Evolutionary conservation across 2,888 invertebrate species (phyloP).

Genomic region (Drosophila fulvimacula): DNA sequence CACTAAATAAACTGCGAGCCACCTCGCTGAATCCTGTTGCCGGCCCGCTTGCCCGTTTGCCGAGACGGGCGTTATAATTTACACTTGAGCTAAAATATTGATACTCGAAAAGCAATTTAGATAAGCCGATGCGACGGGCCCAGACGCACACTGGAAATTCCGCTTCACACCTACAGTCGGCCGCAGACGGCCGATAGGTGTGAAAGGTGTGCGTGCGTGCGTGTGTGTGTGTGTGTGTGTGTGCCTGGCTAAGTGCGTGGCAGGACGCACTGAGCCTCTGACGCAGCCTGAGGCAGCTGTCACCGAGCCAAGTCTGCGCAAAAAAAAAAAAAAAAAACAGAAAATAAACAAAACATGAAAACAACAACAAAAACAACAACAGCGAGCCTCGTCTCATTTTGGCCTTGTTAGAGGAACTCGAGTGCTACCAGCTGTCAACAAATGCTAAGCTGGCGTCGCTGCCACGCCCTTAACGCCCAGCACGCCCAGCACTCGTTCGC

Average conservation of each 20-base stretch:
- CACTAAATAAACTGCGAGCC: constrained; percentile 67
- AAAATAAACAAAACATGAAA: constrained; percentile 16
- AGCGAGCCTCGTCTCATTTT: constrained; percentile 30
- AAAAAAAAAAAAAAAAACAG: constrained; percentile 19
- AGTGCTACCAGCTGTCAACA: constrained; percentile 77
- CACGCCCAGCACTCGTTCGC: constrained; percentile 16
- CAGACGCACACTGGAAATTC: constrained; percentile 77
- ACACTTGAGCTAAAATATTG: constrained; percentile 84
- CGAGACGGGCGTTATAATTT: constrained; percentile 70
- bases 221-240: constrained; percentile 29
- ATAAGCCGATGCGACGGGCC: constrained; percentile 67
- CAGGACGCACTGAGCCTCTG: constrained; percentile 50
- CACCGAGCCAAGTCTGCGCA: constrained; percentile 48
- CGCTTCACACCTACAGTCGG: constrained; percentile 77
- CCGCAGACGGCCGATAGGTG: constrained; percentile 52
- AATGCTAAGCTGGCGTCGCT: constrained; percentile 48
- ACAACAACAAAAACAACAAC: constrained; percentile 18
- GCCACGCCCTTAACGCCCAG: constrained; percentile 37
- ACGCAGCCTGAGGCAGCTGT: constrained; percentile 51
- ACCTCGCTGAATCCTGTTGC: constrained; percentile 28
- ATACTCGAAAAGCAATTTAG: constrained; percentile 84
- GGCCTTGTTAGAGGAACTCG: constrained; percentile 62
- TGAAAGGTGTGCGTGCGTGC: constrained; percentile 51
- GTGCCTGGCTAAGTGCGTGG: constrained; percentile 55
- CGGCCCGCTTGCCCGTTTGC: background rate